Conservation (phyloP, 2,888 invertebrate species). For the Drosophila monieri region DNA sequence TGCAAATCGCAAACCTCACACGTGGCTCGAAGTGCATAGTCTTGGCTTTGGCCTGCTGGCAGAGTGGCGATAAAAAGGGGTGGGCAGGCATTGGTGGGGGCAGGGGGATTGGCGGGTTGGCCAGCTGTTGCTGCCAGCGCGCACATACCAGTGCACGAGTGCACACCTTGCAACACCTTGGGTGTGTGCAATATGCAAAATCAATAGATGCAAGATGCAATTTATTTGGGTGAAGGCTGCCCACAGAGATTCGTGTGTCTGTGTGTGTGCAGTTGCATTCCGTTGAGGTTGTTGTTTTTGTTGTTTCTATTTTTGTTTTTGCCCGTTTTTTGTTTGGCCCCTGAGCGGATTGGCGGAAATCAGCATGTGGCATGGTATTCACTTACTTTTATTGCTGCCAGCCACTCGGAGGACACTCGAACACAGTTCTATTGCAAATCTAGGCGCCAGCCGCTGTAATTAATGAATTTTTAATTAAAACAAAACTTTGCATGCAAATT, state of each 20-base stretch:
- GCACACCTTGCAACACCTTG: conserved; percentile 19
- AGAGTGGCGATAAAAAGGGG: conserved; percentile 6
- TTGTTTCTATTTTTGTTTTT: conserved; percentile 12
- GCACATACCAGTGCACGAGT: conserved; percentile 15
- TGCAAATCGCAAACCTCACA: conserved; percentile 62
- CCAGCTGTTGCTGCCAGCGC: conserved; percentile 63
- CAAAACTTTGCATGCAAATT: conserved; percentile 31
- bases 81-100: conserved; percentile 8
- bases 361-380: background rate
- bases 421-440: background rate
- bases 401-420: background rate
- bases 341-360: conserved; percentile 1
- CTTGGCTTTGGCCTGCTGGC: conserved; percentile 28
- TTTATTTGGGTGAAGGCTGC: conserved; percentile 69
- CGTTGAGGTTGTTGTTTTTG: conserved; percentile 17
- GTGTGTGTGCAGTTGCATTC: conserved; percentile 28
- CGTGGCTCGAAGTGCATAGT: conserved; percentile 56
- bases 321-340: conserved; percentile 14
- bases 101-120: conserved; percentile 39
- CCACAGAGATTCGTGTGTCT: conserved; percentile 1
- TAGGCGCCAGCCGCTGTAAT: conserved; percentile 11
- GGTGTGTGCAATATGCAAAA: conserved; percentile 40
- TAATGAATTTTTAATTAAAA: conserved; percentile 25
- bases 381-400: conserved; percentile 22
- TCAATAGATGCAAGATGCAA: conserved; percentile 44